Evolutionary conservation across 2,888 invertebrate genomes (phyloP), one percentile per base, ranked within the genome.

Genomic region (Cantharis rufa): DNA sequence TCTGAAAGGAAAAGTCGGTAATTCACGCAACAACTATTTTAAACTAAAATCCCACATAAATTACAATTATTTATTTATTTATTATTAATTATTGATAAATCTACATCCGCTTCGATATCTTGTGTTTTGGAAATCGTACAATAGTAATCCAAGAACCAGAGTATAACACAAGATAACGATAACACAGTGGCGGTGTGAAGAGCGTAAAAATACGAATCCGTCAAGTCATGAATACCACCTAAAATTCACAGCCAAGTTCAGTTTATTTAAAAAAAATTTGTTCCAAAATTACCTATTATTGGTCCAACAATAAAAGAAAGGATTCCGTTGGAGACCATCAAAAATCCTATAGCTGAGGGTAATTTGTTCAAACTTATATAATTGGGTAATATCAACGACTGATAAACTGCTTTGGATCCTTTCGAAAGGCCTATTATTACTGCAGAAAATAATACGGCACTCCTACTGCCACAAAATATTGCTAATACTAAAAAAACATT

Each of bases 321-420:
- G 11, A 84, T 78, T 9, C 88, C 88, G 78, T 86, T 88, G 48
- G 85, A 81, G 4, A 87, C 81, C 86, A 88, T 87, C 64, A 86
- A 83, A 7, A 88, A 81, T 10, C 88, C 88, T 78, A 84, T 88
- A 10, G 88, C 88, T 13, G 87, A 84, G 3, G 88, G 85, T 21
- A 88, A 79, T 76, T 86, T 87, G n/a, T 88, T 88, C 32, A 86
- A 78, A 11, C 82, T 80, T 7, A 88, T 86, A 72, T 84, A 84
- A 72, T 86, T 86, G 9, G 88, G 88, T 63, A 88, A 83, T 70
- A 88, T 86, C 16, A 88, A 82, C 0, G 88, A 87, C 79, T 88
- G 88, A 77, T 86, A 88, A 3, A 88, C 88, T 11, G 88, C 88
- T 78, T 87, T 86, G 15, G 83, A 81, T 1, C 88, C 88, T 84